A percentile compares a stretch with the other conserved stretches of the same genome.
These are phyloP conservation scores for Pipistrellus nathusii DNA, from an alignment of 2,797 vertebrate species.

Conservation along the genomic window DNA sequence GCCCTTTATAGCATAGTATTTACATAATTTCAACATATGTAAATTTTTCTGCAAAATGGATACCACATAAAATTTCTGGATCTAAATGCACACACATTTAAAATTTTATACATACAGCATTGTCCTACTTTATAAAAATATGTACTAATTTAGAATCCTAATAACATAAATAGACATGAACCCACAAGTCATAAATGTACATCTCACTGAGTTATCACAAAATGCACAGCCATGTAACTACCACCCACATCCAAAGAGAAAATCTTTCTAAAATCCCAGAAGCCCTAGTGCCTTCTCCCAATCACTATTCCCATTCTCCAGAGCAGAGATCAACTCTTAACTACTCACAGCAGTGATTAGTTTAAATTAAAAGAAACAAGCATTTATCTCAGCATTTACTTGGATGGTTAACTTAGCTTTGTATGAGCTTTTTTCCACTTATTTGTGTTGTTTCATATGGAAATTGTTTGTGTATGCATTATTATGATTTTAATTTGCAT, in stretches of 20 bases:
- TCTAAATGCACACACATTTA: background rate
- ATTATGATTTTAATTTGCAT: background rate
- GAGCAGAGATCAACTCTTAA: background rate
- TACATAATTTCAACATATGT: background rate
- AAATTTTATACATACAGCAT: background rate
- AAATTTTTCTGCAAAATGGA: background rate
- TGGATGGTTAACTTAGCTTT: background rate
- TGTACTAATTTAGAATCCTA: background rate
- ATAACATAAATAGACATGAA: background rate
- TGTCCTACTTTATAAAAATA: background rate
- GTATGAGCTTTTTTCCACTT: background rate
- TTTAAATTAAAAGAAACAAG: too few species aligned
- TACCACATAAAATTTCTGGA: background rate
- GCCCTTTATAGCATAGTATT: background rate
- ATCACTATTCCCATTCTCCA: background rate
- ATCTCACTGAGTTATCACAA: background rate
- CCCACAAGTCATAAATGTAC: background rate
- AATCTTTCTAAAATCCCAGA: background rate
- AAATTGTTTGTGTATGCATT: background rate
- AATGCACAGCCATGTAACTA: background rate
- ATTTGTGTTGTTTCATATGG: background rate
- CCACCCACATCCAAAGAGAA: background rate
- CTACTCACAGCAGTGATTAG: background rate
- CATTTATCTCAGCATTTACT: background rate
- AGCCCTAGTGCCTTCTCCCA: background rate